These are phyloP conservation scores for Rhagonycha fulva DNA, from an alignment of 2,888 invertebrate species.

Conservation along the genomic window DNA sequence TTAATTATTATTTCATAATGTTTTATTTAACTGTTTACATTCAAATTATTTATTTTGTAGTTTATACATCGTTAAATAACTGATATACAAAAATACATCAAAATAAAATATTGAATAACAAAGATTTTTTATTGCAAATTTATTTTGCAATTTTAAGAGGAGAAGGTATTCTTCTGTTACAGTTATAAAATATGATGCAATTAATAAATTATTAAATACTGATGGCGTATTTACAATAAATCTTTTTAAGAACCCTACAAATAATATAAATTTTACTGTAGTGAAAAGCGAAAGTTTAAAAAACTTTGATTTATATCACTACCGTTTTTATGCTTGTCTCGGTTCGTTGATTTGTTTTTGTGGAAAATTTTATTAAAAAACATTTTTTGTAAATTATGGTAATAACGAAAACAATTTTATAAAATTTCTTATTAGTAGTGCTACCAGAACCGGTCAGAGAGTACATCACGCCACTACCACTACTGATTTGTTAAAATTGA, in stretches of 20 bases:
- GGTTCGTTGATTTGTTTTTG: neutral
- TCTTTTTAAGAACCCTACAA: neutral
- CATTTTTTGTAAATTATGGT: neutral
- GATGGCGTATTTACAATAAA: neutral
- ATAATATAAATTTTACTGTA: neutral
- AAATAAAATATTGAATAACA: neutral
- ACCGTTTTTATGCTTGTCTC: neutral
- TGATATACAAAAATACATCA: neutral
- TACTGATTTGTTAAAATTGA: neutral
- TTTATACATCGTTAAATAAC: too few species aligned
- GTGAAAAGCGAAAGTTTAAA: neutral
- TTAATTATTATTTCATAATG: too few species aligned
- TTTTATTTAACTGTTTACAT: too few species aligned
- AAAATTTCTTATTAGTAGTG: neutral
- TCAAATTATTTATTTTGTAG: too few species aligned
- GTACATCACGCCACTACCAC: neutral
- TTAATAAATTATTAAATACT: neutral
- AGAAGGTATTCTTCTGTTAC: neutral
- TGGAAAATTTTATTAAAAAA: neutral
- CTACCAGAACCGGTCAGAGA: neutral
- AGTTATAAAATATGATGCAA: neutral
- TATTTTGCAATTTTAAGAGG: neutral
- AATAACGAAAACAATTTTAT: neutral
- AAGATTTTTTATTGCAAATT: neutral
- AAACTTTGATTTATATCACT: neutral